Conservation (phyloP, 2,888 invertebrate species). For the Agrotis puta region DNA sequence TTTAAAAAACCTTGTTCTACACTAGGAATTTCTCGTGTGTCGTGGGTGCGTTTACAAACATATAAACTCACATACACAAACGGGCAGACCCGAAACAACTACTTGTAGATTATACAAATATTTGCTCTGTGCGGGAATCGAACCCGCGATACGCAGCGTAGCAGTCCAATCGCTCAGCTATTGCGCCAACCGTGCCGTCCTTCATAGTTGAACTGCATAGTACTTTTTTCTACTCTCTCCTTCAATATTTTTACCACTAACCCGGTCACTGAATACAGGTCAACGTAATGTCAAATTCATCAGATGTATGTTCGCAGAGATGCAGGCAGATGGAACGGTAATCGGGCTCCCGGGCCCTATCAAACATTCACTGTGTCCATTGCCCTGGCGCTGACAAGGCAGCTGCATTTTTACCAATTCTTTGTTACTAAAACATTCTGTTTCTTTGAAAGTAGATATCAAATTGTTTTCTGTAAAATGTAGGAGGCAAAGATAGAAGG, state of each 20-base stretch:
- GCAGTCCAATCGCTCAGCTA: no score
- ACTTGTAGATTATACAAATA: no score
- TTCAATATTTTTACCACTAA: not conserved
- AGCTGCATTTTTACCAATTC: constrained; percentile 1
- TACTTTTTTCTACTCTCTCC: not conserved
- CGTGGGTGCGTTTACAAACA: no score
- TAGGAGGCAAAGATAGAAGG: not conserved
- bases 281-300: constrained; percentile 23
- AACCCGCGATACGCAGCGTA: no score
- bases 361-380: constrained; percentile 22
- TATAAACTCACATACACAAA: no score
- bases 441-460: not conserved
- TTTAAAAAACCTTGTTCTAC: no score
- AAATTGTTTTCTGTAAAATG: not conserved
- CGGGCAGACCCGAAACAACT: no score
- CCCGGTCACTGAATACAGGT: not conserved
- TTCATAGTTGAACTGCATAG: no score
- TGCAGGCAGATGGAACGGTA: constrained; percentile 15
- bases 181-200: no score
- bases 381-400: not conserved
- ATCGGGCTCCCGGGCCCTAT: not conserved
- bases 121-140: no score
- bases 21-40: no score
- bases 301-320: constrained; percentile 9
- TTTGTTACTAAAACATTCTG: not conserved